Evolutionary conservation across 2,113 vertebrate genomes (phyloP).

Genomic region (Solea senegalensis): DNA sequence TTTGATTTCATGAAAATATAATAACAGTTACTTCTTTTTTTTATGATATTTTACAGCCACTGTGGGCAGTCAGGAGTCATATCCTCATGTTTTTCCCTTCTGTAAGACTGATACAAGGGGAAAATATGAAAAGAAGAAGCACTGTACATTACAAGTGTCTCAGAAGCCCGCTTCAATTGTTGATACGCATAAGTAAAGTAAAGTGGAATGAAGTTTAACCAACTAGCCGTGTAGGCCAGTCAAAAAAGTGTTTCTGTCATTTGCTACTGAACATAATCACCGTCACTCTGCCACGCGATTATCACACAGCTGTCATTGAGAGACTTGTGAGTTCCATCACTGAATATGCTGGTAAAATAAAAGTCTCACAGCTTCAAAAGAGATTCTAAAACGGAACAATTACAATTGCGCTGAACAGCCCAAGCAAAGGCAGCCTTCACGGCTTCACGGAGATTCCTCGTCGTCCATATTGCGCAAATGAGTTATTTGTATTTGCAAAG

Average conservation of each 20-base stretch:
- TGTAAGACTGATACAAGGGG: no score
- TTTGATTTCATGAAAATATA: no score
- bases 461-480: constrained; percentile 30
- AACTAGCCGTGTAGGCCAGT: constrained; percentile 15
- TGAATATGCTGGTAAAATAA: constrained; percentile 31
- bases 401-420: constrained; percentile 14
- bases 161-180: constrained; percentile 7
- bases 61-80: no score
- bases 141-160: constrained; percentile 4
- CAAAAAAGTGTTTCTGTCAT: constrained; percentile 27
- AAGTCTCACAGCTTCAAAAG: constrained; percentile 24
- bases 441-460: not conserved
- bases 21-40: no score
- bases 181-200: constrained; percentile 27
- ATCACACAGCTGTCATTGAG: constrained; percentile 41
- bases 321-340: constrained; percentile 22
- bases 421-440: constrained; percentile 20
- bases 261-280: constrained; percentile 33
- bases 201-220: constrained; percentile 31
- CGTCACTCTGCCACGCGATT: constrained; percentile 29
- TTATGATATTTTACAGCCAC: no score
- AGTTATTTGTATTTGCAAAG: constrained; percentile 17
- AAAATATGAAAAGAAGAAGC: constrained; percentile 12
- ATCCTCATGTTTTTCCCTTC: no score
- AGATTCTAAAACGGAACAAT: constrained; percentile 34